These are phyloP conservation scores for Esox niger DNA, from an alignment of 2,113 vertebrate species.

Conservation along the genomic window DNA sequence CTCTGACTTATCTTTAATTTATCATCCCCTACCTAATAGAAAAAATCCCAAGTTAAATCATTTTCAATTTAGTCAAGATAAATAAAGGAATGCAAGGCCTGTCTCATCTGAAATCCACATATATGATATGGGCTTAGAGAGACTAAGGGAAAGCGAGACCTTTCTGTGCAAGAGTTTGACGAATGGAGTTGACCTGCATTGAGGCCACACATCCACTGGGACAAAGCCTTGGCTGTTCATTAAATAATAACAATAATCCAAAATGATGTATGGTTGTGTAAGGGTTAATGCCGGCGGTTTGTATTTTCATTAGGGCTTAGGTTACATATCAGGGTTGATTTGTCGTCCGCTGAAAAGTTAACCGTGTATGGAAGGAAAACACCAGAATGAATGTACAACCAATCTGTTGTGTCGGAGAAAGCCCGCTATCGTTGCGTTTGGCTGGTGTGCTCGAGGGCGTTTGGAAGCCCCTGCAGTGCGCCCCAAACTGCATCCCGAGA, in stretches of 20 bases:
- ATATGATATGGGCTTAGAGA: slow-evolving; percentile 18
- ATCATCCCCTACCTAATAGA: not conserved
- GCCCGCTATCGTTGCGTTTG: slow-evolving; percentile 6
- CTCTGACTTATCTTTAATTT: not conserved
- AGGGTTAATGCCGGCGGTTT: not conserved
- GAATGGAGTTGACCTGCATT: not conserved
- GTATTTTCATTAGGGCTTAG: slow-evolving; percentile 10
- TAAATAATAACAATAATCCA: slow-evolving; percentile 9
- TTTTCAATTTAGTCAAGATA: slow-evolving; percentile 24
- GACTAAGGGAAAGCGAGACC: not conserved
- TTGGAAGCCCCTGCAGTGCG: not conserved
- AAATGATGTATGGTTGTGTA: slow-evolving; percentile 1
- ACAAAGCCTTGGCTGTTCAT: slow-evolving; percentile 2
- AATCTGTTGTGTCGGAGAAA: slow-evolving; percentile 4
- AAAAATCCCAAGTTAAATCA: slow-evolving; percentile 20
- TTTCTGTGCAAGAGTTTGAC: no score
- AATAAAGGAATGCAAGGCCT: slow-evolving; percentile 44
- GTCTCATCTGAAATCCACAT: slow-evolving; percentile 26
- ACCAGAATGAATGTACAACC: slow-evolving; percentile 11
- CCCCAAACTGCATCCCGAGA: not conserved
- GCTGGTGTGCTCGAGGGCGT: not conserved
- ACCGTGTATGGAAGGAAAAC: slow-evolving; percentile 3
- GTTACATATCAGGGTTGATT: not conserved
- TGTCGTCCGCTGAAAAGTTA: not conserved
- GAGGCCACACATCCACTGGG: not conserved